Percentiles rank a stretch among this genome's conserved stretches.
Evolutionary conservation across 2,797 vertebrate species (phyloP).

Genomic region (Clarias fuscus): DNA sequence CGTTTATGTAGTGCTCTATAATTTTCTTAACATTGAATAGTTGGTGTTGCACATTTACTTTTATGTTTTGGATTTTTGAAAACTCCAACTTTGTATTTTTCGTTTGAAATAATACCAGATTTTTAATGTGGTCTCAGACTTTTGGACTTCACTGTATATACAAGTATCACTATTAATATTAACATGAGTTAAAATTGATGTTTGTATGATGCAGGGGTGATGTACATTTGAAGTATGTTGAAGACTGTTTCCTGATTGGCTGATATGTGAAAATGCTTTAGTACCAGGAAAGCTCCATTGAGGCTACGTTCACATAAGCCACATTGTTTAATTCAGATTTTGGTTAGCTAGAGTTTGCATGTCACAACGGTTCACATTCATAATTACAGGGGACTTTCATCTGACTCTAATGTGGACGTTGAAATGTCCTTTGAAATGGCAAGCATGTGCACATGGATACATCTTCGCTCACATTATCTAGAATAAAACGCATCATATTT

Average conservation of each 20-base stretch:
- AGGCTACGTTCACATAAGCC: too few species aligned
- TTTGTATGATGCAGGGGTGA: background rate
- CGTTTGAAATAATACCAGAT: background rate
- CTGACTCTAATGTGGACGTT: too few species aligned
- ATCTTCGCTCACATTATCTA: too few species aligned
- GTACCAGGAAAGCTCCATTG: background rate
- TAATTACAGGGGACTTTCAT: too few species aligned
- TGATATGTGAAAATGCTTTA: background rate
- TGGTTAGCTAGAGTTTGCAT: too few species aligned
- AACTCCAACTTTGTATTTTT: background rate
- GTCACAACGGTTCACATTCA: too few species aligned
- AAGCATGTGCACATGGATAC: too few species aligned
- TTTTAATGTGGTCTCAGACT: background rate
- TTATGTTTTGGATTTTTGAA: background rate
- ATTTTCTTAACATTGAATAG: background rate
- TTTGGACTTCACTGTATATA: background rate
- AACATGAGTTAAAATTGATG: background rate
- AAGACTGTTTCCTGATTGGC: background rate
- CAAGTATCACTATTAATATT: conserved; percentile 3
- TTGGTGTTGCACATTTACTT: background rate
- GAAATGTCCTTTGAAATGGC: too few species aligned
- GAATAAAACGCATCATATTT: too few species aligned
- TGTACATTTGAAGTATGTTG: background rate
- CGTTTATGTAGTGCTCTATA: background rate
- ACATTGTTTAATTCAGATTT: too few species aligned